Conservation (phyloP, 2,113 vertebrate species). For the Microtus richardsoni region DNA sequence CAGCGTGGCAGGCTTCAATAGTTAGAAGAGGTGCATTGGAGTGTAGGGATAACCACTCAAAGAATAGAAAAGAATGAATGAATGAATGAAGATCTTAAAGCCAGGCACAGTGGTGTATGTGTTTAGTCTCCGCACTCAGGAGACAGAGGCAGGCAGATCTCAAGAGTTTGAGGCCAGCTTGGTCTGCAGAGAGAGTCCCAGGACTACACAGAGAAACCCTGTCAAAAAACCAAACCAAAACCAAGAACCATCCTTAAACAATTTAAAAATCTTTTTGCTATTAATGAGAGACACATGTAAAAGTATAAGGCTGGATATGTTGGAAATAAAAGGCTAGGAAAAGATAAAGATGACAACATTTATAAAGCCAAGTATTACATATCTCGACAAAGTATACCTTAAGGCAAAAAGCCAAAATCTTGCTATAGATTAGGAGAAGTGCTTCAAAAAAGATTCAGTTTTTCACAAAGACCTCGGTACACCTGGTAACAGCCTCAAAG, state of each 20-base stretch:
- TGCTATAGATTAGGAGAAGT: neutral
- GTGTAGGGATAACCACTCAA: neutral
- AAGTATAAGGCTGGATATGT: neutral
- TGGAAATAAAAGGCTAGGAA: slow-evolving; percentile 16
- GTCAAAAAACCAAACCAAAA: neutral
- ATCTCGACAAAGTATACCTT: slow-evolving; percentile 14
- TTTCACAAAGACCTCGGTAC: neutral
- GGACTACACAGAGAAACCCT: neutral
- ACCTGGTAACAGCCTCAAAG: neutral
- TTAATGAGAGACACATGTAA: neutral
- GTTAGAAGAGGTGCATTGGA: neutral
- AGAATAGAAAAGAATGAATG: neutral
- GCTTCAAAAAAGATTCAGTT: neutral
- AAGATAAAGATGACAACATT: neutral
- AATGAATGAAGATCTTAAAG: neutral
- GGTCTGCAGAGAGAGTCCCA: neutral
- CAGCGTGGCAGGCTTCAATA: neutral
- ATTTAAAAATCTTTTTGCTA: neutral
- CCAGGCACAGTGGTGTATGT: too few species aligned
- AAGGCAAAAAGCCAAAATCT: neutral
- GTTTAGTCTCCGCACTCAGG: too few species aligned
- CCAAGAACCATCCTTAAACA: neutral
- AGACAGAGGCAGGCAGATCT: neutral
- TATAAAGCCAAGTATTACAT: neutral
- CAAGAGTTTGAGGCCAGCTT: neutral